phyloP scores from a whole-genome alignment of 1,140 invertebrate genomes.

The Dermatophagoides farinae region DNA sequence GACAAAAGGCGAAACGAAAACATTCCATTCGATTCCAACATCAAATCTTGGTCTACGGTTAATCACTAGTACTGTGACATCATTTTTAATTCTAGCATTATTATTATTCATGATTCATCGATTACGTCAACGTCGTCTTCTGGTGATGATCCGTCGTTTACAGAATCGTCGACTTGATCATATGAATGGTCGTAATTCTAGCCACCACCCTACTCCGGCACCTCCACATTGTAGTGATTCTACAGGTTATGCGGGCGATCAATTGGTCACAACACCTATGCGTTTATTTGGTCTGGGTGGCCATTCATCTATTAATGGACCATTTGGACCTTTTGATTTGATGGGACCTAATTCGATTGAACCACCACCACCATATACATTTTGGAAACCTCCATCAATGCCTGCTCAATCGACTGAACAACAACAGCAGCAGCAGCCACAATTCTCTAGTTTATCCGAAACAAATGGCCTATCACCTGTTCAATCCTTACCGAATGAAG shows the following conservation, averaged over 20 bases:
- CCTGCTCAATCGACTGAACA: too few species aligned
- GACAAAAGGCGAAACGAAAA: neutral
- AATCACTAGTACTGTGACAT: slow-evolving; percentile 29
- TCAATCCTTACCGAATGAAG: slow-evolving; percentile 21
- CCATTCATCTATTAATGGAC: neutral
- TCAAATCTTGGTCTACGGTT: slow-evolving; percentile 23
- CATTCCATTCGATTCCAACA: neutral
- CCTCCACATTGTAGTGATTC: neutral
- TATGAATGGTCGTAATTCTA: neutral
- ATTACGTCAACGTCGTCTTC: slow-evolving; percentile 25
- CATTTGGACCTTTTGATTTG: neutral
- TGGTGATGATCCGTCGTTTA: slow-evolving; percentile 21
- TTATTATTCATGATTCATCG: slow-evolving; percentile 29
- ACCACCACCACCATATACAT: slow-evolving; percentile 21
- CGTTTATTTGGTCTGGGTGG: neutral
- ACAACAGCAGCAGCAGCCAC: slow-evolving; percentile 11
- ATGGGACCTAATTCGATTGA: slow-evolving; percentile 15
- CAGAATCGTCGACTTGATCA: neutral
- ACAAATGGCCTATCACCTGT: neutral
- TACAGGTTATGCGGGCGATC: neutral
- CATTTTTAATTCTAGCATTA: slow-evolving; percentile 28
- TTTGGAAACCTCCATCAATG: slow-evolving; percentile 20
- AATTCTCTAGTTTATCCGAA: neutral
- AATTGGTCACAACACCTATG: slow-evolving; percentile 17
- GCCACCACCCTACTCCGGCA: neutral